A percentile compares a stretch with the other conserved stretches of the same genome.
These are phyloP conservation scores for Chelidonichthys spinosus DNA, from an alignment of 2,797 vertebrate species.

Conservation along the genomic window DNA sequence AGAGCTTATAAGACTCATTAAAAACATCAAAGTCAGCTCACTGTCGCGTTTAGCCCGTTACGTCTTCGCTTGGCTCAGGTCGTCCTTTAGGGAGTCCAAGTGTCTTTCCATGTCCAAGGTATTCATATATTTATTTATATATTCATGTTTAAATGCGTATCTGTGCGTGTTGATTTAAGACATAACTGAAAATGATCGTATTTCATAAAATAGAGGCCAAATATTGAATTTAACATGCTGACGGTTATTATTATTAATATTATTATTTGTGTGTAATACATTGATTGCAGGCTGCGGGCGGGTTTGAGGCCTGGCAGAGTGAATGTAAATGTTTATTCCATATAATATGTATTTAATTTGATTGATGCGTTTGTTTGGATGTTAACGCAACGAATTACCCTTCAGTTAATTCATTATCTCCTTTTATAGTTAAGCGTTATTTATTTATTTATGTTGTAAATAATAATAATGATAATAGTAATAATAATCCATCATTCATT, in stretches of 20 bases:
- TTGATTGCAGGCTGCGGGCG: slow-evolving; percentile 43
- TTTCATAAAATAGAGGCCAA: slow-evolving; percentile 1
- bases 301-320: slow-evolving; percentile 36
- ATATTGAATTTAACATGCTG: no score
- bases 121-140: slow-evolving; percentile 26
- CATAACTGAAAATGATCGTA: slow-evolving; percentile 7
- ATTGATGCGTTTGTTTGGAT: slow-evolving; percentile 12
- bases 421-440: neutral
- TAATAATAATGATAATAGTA: no score
- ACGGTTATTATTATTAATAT: neutral
- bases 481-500: neutral
- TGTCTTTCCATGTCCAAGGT: slow-evolving; percentile 21
- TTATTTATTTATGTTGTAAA: no score
- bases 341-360: neutral
- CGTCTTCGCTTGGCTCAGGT: slow-evolving; percentile 43
- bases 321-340: slow-evolving; percentile 26
- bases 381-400: slow-evolving; percentile 13
- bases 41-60: slow-evolving; percentile 66
- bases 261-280: slow-evolving; percentile 11
- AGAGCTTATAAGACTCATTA: slow-evolving; percentile 73
- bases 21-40: slow-evolving; percentile 80
- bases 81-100: slow-evolving; percentile 52
- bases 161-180: slow-evolving; percentile 18
- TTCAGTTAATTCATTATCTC: neutral
- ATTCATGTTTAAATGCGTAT: slow-evolving; percentile 12